Percentiles rank a stretch among this genome's conserved stretches.
Conservation (phyloP, 1,140 invertebrate species). For the Telenomus remus region DNA sequence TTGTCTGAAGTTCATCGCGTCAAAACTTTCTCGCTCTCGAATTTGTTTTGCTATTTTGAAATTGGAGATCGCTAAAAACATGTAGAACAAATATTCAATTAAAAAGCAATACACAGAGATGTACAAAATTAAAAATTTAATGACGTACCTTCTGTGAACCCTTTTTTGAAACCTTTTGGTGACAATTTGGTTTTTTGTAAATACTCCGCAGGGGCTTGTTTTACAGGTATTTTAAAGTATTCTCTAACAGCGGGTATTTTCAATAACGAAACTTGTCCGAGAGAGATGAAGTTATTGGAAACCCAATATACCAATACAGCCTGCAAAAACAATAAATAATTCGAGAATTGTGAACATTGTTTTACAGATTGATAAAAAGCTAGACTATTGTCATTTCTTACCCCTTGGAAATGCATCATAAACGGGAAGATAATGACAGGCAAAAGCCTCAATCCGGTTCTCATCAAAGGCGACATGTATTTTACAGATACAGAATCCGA, state of each 20-base stretch:
- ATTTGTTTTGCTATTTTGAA: constrained; percentile 87
- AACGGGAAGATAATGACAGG: constrained; percentile 91
- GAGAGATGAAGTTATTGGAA: constrained; percentile 90
- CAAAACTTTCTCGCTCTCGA: constrained; percentile 83
- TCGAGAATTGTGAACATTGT: constrained; percentile 6
- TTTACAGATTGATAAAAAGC: not conserved
- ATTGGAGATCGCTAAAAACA: constrained; percentile 82
- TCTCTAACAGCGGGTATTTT: constrained; percentile 84
- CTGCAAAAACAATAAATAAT: constrained; percentile 73
- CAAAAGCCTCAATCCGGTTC: constrained; percentile 79
- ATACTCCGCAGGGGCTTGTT: constrained; percentile 66
- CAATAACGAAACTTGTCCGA: constrained; percentile 87
- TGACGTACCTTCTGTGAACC: constrained; percentile 87
- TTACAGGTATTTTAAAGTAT: constrained; percentile 86
- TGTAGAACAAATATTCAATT: constrained; percentile 15
- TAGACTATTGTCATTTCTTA: constrained; percentile 70
- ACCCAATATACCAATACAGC: constrained; percentile 94
- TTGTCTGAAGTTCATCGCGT: constrained; percentile 86
- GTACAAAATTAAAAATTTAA: not conserved
- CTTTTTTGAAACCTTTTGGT: constrained; percentile 83
- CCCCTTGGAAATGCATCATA: constrained; percentile 90
- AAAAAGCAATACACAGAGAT: constrained; percentile 11
- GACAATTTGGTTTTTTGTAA: constrained; percentile 67
- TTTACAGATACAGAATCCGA: constrained; percentile 80
- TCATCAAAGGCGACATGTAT: constrained; percentile 76